Percentiles rank a stretch among this genome's conserved stretches.
Evolutionary conservation across 37 sponge, comb jelly and placozoan genomes (phyloP).

Genomic region (Halichondria panicea): DNA sequence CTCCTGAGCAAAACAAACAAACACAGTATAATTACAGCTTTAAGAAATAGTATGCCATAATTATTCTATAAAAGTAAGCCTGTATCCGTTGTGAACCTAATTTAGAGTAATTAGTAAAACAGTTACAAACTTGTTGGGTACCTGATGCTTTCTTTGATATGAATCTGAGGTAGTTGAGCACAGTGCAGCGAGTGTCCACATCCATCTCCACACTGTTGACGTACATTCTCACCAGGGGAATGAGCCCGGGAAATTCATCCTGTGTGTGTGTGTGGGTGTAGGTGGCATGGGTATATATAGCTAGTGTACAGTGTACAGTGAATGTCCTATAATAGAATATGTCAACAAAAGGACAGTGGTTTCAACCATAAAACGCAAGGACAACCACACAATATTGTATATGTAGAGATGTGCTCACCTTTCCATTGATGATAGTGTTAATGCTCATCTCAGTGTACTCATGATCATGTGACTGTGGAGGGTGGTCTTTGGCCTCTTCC

Average conservation of each 20-base stretch:
- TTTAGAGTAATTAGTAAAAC: neutral
- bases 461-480: slow-evolving; percentile 34
- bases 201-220: slow-evolving; percentile 79
- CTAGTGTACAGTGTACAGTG: neutral
- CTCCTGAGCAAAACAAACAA: slow-evolving; percentile 50
- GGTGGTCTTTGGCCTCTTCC: neutral
- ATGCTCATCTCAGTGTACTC: slow-evolving; percentile 76
- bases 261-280: neutral
- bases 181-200: slow-evolving; percentile 81
- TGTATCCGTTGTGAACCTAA: neutral
- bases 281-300: neutral
- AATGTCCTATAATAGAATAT: neutral
- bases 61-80: neutral
- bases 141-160: slow-evolving; percentile 84
- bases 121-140: neutral
- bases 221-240: slow-evolving; percentile 85
- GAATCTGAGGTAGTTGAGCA: slow-evolving; percentile 63
- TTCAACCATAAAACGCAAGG: neutral
- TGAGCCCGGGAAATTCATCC: slow-evolving; percentile 83
- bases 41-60: neutral
- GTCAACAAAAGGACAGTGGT: neutral
- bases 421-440: slow-evolving; percentile 94
- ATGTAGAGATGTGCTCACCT: slow-evolving; percentile 18
- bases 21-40: neutral
- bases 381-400: neutral